A percentile compares a stretch with the other conserved stretches of the same genome.
These are phyloP conservation scores for Marasmarcha lunaedactyla DNA, from an alignment of 2,888 invertebrate genomes.

Conservation along the genomic window DNA sequence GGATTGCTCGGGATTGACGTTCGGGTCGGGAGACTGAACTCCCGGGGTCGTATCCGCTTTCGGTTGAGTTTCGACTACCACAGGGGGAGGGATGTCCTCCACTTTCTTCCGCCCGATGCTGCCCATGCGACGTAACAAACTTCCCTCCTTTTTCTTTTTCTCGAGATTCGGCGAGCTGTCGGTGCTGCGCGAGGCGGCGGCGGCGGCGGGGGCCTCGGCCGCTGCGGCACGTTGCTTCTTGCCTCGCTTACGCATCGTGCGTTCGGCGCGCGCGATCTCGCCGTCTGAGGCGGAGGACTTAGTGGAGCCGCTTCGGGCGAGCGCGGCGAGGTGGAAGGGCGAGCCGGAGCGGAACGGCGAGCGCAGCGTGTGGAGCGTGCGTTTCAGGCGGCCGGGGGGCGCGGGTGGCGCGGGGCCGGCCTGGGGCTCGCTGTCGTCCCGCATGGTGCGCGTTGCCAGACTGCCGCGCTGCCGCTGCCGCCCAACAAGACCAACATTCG, in stretches of 20 bases:
- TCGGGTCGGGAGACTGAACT: slow-evolving; percentile 14
- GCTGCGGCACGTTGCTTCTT: slow-evolving; percentile 52
- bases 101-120: slow-evolving; percentile 48
- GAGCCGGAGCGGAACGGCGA: slow-evolving; percentile 63
- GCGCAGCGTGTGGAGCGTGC: slow-evolving; percentile 58
- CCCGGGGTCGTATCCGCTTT: slow-evolving; percentile 7
- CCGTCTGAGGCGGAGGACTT: slow-evolving; percentile 62
- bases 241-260: slow-evolving; percentile 64
- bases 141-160: slow-evolving; percentile 45
- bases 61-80: slow-evolving; percentile 10
- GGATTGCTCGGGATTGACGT: slow-evolving; percentile 7
- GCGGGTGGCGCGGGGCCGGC: slow-evolving; percentile 33
- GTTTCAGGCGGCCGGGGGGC: slow-evolving; percentile 53
- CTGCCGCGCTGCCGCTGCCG: slow-evolving; percentile 26
- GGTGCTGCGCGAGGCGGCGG: slow-evolving; percentile 40
- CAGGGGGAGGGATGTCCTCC: slow-evolving; percentile 26
- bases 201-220: slow-evolving; percentile 39
- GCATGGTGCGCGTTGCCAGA: slow-evolving; percentile 43
- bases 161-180: slow-evolving; percentile 47
- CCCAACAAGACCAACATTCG: slow-evolving; percentile 38
- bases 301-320: slow-evolving; percentile 52
- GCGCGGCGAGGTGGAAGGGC: slow-evolving; percentile 63
- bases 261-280: slow-evolving; percentile 56
- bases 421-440: slow-evolving; percentile 29
- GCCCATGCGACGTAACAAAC: slow-evolving; percentile 49